Percentiles rank a stretch among this genome's conserved stretches.
phyloP scores from a whole-genome alignment of 2,888 invertebrate genomes.

The Cyclophora punctaria region DNA sequence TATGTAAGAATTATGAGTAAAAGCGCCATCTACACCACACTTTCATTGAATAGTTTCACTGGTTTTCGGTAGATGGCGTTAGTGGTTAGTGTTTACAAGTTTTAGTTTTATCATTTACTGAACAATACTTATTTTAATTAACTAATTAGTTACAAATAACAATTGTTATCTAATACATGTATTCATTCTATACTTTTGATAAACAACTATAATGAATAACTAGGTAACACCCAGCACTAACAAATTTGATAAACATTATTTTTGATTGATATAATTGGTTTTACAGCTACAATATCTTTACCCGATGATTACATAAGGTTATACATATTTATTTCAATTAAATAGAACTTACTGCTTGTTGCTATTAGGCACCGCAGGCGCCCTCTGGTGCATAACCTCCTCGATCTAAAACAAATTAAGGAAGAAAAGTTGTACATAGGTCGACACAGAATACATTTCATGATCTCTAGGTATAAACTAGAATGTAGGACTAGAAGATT shows the following conservation, averaged over 20 bases:
- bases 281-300: not conserved
- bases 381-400: constrained; percentile 73
- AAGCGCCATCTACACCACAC: constrained; percentile 27
- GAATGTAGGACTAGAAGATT: not conserved
- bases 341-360: constrained; percentile 48
- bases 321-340: not conserved
- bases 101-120: not conserved
- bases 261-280: not conserved
- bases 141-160: no score
- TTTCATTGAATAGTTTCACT: constrained; percentile 1
- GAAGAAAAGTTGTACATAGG: no score
- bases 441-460: no score
- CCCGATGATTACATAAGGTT: not conserved
- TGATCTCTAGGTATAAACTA: not conserved
- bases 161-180: not conserved
- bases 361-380: constrained; percentile 64
- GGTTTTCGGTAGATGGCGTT: constrained; percentile 42
- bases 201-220: not conserved
- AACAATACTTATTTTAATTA: not conserved
- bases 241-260: no score
- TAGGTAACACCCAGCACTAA: not conserved
- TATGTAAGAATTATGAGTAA: constrained; percentile 15
- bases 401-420: constrained; percentile 51
- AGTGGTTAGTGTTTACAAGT: constrained; percentile 4
- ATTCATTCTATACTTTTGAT: not conserved